A percentile compares a stretch with the other conserved stretches of the same genome.
phyloP scores from a whole-genome alignment of 37 sponge, comb jelly and placozoan species.

The Chondrosia reniformis region DNA sequence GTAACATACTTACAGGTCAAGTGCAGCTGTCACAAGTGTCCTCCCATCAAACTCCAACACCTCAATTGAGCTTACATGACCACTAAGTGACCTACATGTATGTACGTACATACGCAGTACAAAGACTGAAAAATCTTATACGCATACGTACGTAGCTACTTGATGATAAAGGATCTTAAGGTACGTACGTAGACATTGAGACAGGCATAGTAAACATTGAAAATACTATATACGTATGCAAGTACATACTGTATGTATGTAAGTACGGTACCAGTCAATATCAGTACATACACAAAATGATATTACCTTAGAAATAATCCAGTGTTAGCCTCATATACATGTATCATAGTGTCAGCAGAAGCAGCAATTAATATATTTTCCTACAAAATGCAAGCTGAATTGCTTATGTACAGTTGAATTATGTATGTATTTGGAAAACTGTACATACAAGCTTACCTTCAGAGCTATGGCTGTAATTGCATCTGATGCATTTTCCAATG shows the following conservation, averaged over 20 bases:
- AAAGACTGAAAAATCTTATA: too few species aligned
- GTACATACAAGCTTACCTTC: conserved; percentile 43
- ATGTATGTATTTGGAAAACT: not conserved
- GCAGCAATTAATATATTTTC: conserved; percentile 59
- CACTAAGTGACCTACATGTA: not conserved
- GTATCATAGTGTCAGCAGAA: conserved; percentile 68
- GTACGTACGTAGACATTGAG: too few species aligned
- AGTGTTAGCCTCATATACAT: conserved; percentile 50
- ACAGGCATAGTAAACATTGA: too few species aligned
- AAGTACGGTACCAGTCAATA: not conserved
- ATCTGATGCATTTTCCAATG: conserved; percentile 70
- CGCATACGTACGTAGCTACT: too few species aligned
- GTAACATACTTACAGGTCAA: conserved; percentile 8
- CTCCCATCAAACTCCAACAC: conserved; percentile 18
- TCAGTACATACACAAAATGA: too few species aligned
- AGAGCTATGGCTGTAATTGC: conserved; percentile 60
- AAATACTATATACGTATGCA: not conserved
- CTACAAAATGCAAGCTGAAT: conserved; percentile 1
- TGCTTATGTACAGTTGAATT: not conserved
- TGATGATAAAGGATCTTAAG: too few species aligned
- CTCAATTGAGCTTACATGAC: conserved; percentile 19
- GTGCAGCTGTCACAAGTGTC: not conserved
- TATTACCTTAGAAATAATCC: conserved; percentile 57
- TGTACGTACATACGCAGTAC: too few species aligned
- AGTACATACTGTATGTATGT: not conserved